phyloP scores from a whole-genome alignment of 2,888 invertebrate species.

The Eupithecia tripunctaria region DNA sequence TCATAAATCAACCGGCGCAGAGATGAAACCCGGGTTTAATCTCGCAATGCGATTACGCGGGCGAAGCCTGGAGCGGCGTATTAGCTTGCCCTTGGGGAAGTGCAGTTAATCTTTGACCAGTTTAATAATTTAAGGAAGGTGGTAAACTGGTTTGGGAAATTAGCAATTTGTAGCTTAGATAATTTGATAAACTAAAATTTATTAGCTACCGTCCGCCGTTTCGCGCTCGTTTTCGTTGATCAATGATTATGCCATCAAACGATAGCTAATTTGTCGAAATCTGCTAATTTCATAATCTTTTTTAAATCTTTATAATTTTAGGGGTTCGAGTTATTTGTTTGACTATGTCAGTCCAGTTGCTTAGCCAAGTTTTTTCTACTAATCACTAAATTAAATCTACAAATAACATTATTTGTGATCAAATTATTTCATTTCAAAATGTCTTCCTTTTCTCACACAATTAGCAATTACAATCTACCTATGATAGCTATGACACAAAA shows the following conservation, averaged over 20 bases:
- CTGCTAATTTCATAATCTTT: background rate
- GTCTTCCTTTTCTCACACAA: no score
- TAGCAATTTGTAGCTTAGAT: background rate
- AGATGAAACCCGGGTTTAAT: constrained; percentile 43
- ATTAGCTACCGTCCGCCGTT: background rate
- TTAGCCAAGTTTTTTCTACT: no score
- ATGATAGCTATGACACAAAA: no score
- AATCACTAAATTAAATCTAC: no score
- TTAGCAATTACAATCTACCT: no score
- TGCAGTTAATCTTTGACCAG: constrained; percentile 22
- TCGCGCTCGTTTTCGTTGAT: background rate
- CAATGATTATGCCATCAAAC: background rate
- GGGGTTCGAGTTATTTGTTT: no score
- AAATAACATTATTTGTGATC: no score
- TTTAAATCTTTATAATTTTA: no score
- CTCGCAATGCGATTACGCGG: constrained; percentile 43
- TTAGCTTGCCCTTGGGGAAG: constrained; percentile 28
- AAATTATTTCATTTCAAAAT: no score
- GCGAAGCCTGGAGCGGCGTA: constrained; percentile 20
- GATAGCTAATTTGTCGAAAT: background rate
- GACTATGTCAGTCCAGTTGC: no score
- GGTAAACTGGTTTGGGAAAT: constrained; percentile 2
- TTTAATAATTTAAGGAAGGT: background rate
- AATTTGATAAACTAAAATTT: background rate
- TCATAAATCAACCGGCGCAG: constrained; percentile 43